Evolutionary conservation across 1,140 invertebrate species (phyloP).

Genomic region (Hycleus cichorii): DNA sequence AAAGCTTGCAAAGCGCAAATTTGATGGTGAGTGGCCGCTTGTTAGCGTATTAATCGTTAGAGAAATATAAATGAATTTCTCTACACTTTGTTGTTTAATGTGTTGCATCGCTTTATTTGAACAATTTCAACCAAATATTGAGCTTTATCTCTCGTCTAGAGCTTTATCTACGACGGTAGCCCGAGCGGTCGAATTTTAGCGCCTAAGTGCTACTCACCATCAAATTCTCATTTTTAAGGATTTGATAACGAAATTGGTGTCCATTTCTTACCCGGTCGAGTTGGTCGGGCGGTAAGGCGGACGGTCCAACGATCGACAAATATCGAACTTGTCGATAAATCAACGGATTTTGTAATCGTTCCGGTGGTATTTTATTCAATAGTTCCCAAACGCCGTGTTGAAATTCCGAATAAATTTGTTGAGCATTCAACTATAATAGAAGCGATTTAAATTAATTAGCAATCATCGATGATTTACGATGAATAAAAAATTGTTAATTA

Average conservation of each 20-base stretch:
- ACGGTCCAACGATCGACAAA: slow-evolving; percentile 73
- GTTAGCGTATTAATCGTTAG: no score
- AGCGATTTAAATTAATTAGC: not conserved
- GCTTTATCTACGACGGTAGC: no score
- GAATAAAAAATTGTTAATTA: not conserved
- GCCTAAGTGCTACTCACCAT: no score
- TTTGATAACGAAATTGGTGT: no score
- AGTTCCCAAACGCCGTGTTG: slow-evolving; percentile 68
- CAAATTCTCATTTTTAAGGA: no score
- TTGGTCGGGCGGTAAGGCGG: slow-evolving; percentile 74
- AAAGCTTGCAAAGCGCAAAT: no score
- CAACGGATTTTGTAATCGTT: slow-evolving; percentile 56
- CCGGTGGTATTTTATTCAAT: slow-evolving; percentile 53
- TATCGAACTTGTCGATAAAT: slow-evolving; percentile 68
- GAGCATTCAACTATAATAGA: slow-evolving; percentile 58
- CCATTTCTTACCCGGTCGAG: slow-evolving; percentile 63
- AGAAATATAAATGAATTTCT: no score
- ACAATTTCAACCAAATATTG: not conserved
- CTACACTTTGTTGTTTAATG: not conserved
- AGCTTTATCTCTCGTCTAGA: no score
- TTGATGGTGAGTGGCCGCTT: no score
- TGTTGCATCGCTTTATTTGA: not conserved
- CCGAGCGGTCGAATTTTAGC: no score
- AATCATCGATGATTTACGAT: not conserved
- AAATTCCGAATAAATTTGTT: slow-evolving; percentile 71